These are phyloP conservation scores for Zaprionus nigranus DNA, from an alignment of 1,140 invertebrate genomes.

Conservation along the genomic window DNA sequence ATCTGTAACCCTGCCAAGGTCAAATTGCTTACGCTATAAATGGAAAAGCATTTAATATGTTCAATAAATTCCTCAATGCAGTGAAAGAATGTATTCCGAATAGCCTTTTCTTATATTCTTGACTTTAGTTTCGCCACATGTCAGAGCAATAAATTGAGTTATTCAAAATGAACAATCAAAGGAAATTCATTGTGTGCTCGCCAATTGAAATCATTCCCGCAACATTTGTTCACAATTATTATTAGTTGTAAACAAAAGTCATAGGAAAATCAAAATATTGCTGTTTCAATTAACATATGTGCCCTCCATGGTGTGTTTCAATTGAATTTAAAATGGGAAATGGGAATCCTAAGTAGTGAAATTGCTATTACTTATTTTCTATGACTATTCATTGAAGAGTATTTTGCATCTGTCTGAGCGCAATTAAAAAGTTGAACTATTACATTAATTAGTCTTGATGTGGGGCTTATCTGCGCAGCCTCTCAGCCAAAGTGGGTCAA, in stretches of 20 bases:
- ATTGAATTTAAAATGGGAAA: neutral
- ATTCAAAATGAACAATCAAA: neutral
- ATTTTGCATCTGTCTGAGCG: conserved; percentile 15
- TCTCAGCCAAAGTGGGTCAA: conserved; percentile 51
- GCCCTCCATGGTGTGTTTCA: conserved; percentile 15
- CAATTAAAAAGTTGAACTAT: conserved; percentile 12
- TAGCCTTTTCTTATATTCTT: neutral
- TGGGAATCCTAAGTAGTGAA: neutral
- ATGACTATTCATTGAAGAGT: neutral
- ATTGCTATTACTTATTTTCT: conserved; percentile 15
- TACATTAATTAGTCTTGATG: conserved; percentile 36
- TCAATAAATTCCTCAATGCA: conserved; percentile 2
- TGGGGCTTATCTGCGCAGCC: conserved; percentile 43
- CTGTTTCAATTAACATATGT: conserved; percentile 38
- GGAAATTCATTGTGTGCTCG: neutral
- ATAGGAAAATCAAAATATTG: conserved; percentile 35
- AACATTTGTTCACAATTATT: conserved; percentile 6
- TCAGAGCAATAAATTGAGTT: conserved; percentile 8
- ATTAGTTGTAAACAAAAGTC: conserved; percentile 4
- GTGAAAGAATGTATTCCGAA: neutral
- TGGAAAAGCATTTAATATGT: conserved; percentile 6
- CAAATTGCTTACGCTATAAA: conserved; percentile 14
- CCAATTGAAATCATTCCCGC: neutral
- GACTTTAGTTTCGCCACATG: conserved; percentile 2
- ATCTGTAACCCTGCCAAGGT: conserved; percentile 19